phyloP scores from a whole-genome alignment of 2,888 invertebrate species.

The Unio pictorum region DNA sequence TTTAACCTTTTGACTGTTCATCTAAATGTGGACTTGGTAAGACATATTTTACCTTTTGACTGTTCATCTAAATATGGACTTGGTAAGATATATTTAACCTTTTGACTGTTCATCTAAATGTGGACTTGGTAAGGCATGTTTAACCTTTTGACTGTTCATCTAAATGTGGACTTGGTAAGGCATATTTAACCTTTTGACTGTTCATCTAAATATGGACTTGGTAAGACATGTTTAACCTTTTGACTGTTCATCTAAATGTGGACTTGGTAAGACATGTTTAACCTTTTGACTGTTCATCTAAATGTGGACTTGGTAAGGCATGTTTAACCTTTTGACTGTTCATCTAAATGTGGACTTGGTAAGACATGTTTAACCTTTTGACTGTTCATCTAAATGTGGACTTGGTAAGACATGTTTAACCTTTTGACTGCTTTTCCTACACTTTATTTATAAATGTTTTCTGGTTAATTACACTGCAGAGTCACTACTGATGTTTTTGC shows the following conservation, averaged over 20 bases:
- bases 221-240: constrained; percentile 45
- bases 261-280: constrained; percentile 78
- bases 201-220: constrained; percentile 95
- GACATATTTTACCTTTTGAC: constrained; percentile 6
- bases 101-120: constrained; percentile 83
- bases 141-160: constrained; percentile 74
- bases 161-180: constrained; percentile 90
- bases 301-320: constrained; percentile 88
- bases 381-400: constrained; percentile 68
- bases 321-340: constrained; percentile 74
- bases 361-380: constrained; percentile 12
- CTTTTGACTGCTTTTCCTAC: too few species aligned
- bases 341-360: constrained; percentile 95
- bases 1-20: constrained; percentile 73
- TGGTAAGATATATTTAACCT: constrained; percentile 71
- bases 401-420: too few species aligned
- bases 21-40: constrained; percentile 91
- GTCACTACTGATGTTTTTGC: too few species aligned
- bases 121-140: constrained; percentile 80
- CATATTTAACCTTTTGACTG: too few species aligned
- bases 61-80: constrained; percentile 92
- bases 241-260: constrained; percentile 85
- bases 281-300: constrained; percentile 78
- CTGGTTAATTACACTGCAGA: too few species aligned
- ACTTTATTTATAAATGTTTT: too few species aligned